These are phyloP conservation scores for Tinamus major DNA, from an alignment of 2,797 vertebrate genomes.

Conservation along the genomic window DNA sequence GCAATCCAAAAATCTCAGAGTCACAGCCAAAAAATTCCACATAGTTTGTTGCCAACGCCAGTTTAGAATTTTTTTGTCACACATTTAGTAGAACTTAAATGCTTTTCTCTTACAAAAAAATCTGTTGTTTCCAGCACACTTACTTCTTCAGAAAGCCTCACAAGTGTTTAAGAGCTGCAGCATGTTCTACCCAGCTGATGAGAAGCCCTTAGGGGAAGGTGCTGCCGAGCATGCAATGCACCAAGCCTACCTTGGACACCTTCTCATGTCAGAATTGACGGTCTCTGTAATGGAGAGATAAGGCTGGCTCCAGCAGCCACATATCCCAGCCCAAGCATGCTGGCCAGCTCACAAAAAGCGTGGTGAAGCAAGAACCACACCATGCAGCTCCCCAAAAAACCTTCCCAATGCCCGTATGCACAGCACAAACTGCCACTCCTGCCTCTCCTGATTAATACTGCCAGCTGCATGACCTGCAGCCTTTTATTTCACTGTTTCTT, in stretches of 20 bases:
- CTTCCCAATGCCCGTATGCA: background rate
- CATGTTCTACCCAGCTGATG: too few species aligned
- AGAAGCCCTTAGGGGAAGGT: background rate
- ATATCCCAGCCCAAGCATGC: background rate
- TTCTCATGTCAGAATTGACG: background rate
- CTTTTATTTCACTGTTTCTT: background rate
- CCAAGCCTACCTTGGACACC: background rate
- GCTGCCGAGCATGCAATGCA: background rate
- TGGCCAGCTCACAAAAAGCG: background rate
- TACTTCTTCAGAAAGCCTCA: background rate
- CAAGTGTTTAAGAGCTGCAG: fast-evolving
- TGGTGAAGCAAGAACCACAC: background rate
- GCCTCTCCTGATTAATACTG: fast-evolving
- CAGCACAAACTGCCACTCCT: background rate
- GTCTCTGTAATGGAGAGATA: background rate
- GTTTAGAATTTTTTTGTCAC: background rate
- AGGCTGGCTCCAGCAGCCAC: background rate
- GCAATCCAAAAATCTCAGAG: background rate
- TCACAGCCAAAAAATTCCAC: background rate
- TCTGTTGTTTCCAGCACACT: background rate
- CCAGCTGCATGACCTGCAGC: background rate
- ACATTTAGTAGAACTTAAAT: background rate
- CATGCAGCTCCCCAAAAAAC: background rate
- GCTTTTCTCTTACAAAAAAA: background rate
- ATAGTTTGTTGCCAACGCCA: background rate